phyloP scores from a whole-genome alignment of 2,113 vertebrate species.

The Pelusios castaneus region DNA sequence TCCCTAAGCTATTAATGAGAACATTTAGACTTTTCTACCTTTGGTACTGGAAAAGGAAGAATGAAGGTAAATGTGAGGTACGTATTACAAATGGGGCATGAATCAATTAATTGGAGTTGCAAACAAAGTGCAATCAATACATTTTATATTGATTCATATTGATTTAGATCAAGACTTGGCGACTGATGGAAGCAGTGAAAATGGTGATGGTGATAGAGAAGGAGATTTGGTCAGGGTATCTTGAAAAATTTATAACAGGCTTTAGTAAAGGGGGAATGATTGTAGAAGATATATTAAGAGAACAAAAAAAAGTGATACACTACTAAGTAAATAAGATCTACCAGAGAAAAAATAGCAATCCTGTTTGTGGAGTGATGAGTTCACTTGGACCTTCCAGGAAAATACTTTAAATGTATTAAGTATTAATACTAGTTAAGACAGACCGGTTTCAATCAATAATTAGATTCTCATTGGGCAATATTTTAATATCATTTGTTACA shows the following conservation, averaged over 20 bases:
- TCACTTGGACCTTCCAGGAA: neutral
- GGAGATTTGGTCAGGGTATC: neutral
- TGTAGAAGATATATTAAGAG: neutral
- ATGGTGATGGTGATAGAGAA: neutral
- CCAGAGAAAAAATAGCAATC: neutral
- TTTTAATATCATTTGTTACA: neutral
- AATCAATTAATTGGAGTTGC: neutral
- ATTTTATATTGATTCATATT: neutral
- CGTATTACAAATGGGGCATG: rapidly evolving
- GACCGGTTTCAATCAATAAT: neutral
- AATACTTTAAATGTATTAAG: neutral
- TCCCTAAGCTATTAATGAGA: neutral
- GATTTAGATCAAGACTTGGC: neutral
- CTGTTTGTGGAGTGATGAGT: neutral
- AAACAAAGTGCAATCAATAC: neutral
- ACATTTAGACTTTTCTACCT: rapidly evolving
- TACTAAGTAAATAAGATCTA: neutral
- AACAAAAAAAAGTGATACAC: neutral
- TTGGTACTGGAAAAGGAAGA: neutral
- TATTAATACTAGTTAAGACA: neutral
- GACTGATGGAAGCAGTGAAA: neutral
- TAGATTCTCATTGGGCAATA: neutral
- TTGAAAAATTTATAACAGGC: neutral
- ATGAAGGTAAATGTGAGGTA: neutral
- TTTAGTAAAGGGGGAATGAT: neutral